Conservation (phyloP, 1,140 invertebrate genomes). For the Sitobion miscanthi region DNA sequence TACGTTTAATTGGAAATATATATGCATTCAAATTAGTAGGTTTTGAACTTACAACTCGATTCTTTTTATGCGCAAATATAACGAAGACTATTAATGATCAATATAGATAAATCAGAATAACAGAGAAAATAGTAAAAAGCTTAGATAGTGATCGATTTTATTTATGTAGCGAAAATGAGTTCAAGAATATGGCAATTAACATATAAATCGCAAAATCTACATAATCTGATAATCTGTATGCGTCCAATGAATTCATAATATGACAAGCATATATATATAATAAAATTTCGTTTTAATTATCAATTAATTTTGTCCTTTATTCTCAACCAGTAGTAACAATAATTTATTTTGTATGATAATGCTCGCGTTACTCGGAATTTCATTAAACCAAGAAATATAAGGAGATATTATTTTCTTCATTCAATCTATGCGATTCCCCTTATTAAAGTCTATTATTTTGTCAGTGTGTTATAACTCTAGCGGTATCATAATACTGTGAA, state of each 20-base stretch:
- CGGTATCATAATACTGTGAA: neutral
- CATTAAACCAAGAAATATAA: neutral
- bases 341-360: constrained; percentile 24
- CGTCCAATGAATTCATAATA: constrained; percentile 11
- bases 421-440: neutral
- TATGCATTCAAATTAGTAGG: neutral
- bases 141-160: neutral
- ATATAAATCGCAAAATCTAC: constrained; percentile 38
- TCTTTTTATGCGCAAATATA: neutral
- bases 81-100: neutral
- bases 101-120: neutral
- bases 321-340: neutral
- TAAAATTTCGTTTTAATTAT: constrained; percentile 2
- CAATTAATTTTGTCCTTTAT: constrained; percentile 19
- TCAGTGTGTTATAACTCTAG: neutral
- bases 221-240: constrained; percentile 51
- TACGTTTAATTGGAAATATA: neutral
- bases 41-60: neutral
- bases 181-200: constrained; percentile 30
- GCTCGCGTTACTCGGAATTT: neutral
- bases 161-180: constrained; percentile 24
- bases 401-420: neutral
- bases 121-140: neutral
- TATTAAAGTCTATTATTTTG: neutral
- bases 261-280: constrained; percentile 22